Evolutionary conservation across 2,797 vertebrate genomes (phyloP), one percentile per base, ranked within the genome.

Genomic region (Mormyrops attenuatus): DNA sequence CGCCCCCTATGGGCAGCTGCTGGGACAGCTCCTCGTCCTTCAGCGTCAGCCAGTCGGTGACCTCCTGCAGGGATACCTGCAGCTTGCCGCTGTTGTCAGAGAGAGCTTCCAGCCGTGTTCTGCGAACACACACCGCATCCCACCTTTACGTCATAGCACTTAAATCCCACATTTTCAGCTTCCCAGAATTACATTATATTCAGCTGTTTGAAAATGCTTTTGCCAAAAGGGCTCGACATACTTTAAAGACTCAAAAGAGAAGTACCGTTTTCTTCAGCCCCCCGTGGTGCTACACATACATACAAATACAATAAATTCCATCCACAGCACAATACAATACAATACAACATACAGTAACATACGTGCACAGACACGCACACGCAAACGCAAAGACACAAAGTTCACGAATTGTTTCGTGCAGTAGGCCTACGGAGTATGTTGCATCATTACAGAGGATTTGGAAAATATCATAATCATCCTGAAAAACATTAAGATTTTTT

Each of bases 11-110:
- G 66, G 98, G 98, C 93, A 99, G 96, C 96, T 99, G 98, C 20
- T 98, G 96, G 0, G 98, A 99, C 92, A 99, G 94, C 93, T 99
- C 98, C 92, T 99, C 98, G 93, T 99, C 98, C 93, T 99, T 99
- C 94, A 97, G 96, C 69, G 97, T 98, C 26, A 99, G 96, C 98
- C 98, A 99, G 94, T 99, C 98, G 50, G 99, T 98, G 95, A 99
- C 98, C 95, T 99, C 98, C 95, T 99, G 98, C 52, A 99, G 96
- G 73, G 98, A 98, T 90, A 98, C 95, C 95, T 99, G 98, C 92
- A 99, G 96, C 94, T 99, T 99, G 93, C 98, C 97, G 4, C 98
- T 99, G 95, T 97, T 98, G 95, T 99, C 98, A 0, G 98, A 98
- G 94, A 99, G 98, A 89, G 97, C 98, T 94, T 99, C 98, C 55